Percentiles rank a stretch among this genome's conserved stretches.
These are phyloP conservation scores for Drosophila neonasuta DNA, from an alignment of 2,888 invertebrate genomes.

Conservation along the genomic window DNA sequence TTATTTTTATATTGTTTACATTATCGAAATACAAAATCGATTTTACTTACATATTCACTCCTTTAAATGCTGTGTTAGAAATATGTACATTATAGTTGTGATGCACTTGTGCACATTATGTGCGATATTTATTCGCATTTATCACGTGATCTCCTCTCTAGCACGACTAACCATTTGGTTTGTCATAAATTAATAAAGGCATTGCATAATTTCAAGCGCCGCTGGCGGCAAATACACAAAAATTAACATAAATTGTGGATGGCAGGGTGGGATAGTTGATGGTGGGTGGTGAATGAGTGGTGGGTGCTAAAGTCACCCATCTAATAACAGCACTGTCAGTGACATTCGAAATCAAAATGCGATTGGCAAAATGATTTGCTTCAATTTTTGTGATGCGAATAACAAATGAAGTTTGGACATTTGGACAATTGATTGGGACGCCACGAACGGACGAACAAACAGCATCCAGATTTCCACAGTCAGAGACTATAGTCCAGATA, in stretches of 20 bases:
- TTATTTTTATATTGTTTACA: no score
- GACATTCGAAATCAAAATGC: slow-evolving; percentile 77
- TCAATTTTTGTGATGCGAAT: slow-evolving; percentile 78
- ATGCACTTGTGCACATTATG: background rate
- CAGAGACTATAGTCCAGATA: slow-evolving; percentile 44
- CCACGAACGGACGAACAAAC: slow-evolving; percentile 52
- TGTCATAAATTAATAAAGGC: slow-evolving; percentile 72
- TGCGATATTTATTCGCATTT: slow-evolving; percentile 2
- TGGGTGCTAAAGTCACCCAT: slow-evolving; percentile 1
- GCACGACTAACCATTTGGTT: slow-evolving; percentile 51
- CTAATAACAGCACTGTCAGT: slow-evolving; percentile 68
- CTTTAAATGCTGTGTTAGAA: no score
- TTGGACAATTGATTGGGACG: slow-evolving; percentile 75
- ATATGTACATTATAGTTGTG: no score
- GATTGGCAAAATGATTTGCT: slow-evolving; percentile 78
- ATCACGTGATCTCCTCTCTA: slow-evolving; percentile 49
- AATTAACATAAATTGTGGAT: slow-evolving; percentile 72
- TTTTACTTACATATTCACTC: no score
- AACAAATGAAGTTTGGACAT: slow-evolving; percentile 77
- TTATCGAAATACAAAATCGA: no score
- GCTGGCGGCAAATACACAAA: slow-evolving; percentile 71
- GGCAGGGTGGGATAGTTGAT: slow-evolving; percentile 32
- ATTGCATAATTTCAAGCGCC: slow-evolving; percentile 74
- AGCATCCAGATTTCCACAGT: slow-evolving; percentile 54
- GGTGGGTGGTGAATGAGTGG: background rate